Percentiles rank a stretch among this genome's conserved stretches.
phyloP scores from a whole-genome alignment of 1,140 invertebrate species.

The Meloidogyne hapla region DNA sequence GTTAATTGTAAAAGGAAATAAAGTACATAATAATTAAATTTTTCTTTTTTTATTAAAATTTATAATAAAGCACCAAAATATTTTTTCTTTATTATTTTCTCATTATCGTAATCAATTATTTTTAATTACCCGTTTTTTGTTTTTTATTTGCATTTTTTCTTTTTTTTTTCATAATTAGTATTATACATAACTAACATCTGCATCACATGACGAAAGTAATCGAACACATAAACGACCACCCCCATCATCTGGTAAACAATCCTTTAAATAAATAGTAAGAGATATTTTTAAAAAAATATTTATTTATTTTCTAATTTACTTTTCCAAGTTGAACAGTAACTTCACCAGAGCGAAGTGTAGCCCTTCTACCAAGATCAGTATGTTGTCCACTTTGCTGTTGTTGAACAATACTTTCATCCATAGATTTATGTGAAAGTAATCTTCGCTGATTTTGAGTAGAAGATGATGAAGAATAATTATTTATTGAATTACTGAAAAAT shows the following conservation, averaged over 20 bases:
- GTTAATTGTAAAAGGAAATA: too few species aligned
- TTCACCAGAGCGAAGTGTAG: slow-evolving; percentile 45
- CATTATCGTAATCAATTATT: too few species aligned
- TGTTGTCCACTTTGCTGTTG: not conserved
- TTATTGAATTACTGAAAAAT: not conserved
- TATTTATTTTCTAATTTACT: too few species aligned
- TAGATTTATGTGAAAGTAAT: slow-evolving; percentile 10
- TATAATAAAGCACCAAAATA: too few species aligned
- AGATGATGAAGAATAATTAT: too few species aligned
- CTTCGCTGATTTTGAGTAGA: not conserved
- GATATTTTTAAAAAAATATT: too few species aligned
- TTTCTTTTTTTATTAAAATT: too few species aligned
- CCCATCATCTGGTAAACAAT: not conserved
- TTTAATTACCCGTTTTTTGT: not conserved
- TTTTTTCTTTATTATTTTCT: too few species aligned
- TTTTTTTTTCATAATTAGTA: not conserved
- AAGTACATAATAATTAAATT: too few species aligned
- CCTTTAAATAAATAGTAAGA: not conserved
- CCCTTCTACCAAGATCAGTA: not conserved
- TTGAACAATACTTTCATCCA: slow-evolving; percentile 14
- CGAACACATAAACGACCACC: not conserved
- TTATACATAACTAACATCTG: not conserved
- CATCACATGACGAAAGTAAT: not conserved
- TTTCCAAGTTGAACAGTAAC: slow-evolving; percentile 55
- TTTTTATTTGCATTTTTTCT: not conserved